A percentile compares a stretch with the other conserved stretches of the same genome.
phyloP scores from a whole-genome alignment of 2,113 vertebrate genomes.

The Dicrurus megarhynchus region DNA sequence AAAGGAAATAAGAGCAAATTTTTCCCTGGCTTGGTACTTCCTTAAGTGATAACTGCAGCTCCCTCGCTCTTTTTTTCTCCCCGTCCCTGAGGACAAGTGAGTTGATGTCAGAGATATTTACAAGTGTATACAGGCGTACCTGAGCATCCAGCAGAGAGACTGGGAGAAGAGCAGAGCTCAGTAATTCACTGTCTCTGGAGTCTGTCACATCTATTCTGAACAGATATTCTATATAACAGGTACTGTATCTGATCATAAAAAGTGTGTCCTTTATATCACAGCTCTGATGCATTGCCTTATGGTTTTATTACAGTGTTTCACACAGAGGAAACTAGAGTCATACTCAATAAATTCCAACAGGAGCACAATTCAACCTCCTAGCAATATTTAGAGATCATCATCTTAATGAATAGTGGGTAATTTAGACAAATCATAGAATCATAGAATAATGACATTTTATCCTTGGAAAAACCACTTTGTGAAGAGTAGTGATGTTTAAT shows the following conservation, averaged over 20 bases:
- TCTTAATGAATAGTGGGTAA: conserved; percentile 11
- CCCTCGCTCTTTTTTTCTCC: neutral
- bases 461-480: neutral
- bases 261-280: neutral
- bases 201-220: conserved; percentile 27
- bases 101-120: conserved; percentile 11
- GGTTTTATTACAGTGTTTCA: conserved; percentile 26
- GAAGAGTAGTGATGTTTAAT: neutral
- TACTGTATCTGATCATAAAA: conserved; percentile 12
- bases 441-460: neutral
- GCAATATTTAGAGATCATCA: neutral
- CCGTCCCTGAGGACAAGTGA: neutral
- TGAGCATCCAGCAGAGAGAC: neutral
- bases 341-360: conserved; percentile 8
- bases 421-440: neutral
- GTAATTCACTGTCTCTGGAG: conserved; percentile 22
- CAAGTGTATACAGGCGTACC: neutral
- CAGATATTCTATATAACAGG: neutral
- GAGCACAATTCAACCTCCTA: neutral
- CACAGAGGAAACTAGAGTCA: neutral
- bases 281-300: neutral
- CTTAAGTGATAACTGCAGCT: neutral
- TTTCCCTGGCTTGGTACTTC: neutral
- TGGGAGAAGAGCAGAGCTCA: neutral
- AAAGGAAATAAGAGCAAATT: neutral